These are phyloP conservation scores for Atlantisia rogersi DNA, from an alignment of 2,113 vertebrate genomes.

Conservation along the genomic window DNA sequence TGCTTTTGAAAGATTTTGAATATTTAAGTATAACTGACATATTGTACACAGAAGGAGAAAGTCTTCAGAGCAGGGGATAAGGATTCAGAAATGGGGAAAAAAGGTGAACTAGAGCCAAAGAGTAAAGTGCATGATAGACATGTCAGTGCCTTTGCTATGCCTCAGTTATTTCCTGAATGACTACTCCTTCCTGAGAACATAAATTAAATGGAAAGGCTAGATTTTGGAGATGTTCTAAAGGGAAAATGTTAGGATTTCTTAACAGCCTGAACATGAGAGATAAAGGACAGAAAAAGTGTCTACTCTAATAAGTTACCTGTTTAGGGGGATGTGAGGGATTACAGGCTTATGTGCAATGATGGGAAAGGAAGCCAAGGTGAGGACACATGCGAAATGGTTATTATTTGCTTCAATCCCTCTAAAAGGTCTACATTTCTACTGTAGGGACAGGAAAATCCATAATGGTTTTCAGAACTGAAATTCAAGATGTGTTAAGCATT, in stretches of 20 bases:
- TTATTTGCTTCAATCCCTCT: neutral
- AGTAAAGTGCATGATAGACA: neutral
- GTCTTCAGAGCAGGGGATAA: neutral
- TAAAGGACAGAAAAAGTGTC: neutral
- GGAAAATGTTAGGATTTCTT: conserved; percentile 8
- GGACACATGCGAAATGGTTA: neutral
- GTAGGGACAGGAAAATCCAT: neutral
- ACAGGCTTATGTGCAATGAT: neutral
- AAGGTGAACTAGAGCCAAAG: neutral
- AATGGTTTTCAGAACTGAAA: neutral
- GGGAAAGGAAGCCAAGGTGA: neutral
- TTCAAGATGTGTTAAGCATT: neutral
- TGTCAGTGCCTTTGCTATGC: neutral
- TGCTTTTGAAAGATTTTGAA: neutral
- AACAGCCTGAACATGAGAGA: conserved; percentile 27
- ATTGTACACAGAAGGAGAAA: neutral
- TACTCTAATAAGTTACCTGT: conserved; percentile 17
- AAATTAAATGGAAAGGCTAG: conserved; percentile 22
- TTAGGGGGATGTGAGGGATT: conserved; percentile 19
- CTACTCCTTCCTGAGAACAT: conserved; percentile 7
- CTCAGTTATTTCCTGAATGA: conserved; percentile 18
- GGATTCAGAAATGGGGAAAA: neutral
- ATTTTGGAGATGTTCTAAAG: conserved; percentile 24
- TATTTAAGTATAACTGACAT: neutral
- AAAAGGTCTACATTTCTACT: neutral